These are phyloP conservation scores for Botrylloides violaceus DNA, from an alignment of 23 tunicate genomes.

Conservation along the genomic window DNA sequence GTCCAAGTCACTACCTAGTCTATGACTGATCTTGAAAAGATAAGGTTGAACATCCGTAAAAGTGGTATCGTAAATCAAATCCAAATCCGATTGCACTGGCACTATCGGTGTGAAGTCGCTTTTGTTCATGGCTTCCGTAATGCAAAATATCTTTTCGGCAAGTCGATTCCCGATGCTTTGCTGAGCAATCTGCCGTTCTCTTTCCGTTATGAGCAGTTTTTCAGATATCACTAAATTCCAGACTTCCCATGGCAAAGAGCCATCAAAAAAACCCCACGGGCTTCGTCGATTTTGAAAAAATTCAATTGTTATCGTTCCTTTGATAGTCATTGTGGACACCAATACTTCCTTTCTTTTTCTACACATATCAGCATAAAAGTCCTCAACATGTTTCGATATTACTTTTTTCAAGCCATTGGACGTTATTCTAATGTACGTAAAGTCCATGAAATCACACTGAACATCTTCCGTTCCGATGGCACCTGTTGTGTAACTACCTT, in stretches of 20 bases:
- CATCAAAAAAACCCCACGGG: constrained; percentile 60
- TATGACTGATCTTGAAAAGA: constrained; percentile 50
- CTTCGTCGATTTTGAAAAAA: constrained; percentile 67
- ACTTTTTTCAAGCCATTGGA: constrained; percentile 31
- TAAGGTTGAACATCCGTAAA: constrained; percentile 73
- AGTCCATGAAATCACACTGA: constrained; percentile 70
- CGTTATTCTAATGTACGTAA: constrained; percentile 64
- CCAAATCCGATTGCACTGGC: constrained; percentile 53
- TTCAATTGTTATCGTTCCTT: constrained; percentile 64
- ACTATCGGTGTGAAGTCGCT: constrained; percentile 80
- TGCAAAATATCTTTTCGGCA: constrained; percentile 43
- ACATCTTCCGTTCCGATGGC: constrained; percentile 82
- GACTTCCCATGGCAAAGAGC: constrained; percentile 81
- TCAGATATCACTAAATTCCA: constrained; percentile 72
- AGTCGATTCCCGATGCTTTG: constrained; percentile 38
- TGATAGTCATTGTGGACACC: constrained; percentile 1
- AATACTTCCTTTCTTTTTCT: constrained; percentile 4
- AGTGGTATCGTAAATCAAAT: constrained; percentile 66
- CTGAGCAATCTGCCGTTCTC: constrained; percentile 28
- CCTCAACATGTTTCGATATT: constrained; percentile 36
- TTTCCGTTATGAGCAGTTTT: constrained; percentile 33
- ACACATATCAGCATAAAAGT: constrained; percentile 46
- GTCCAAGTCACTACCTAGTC: constrained; percentile 11
- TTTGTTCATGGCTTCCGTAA: constrained; percentile 65
- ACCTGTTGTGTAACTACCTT: constrained; percentile 61